Evolutionary conservation across 2,797 vertebrate species (phyloP), one percentile per base, ranked within the genome.

Genomic region (Cottoperca gobio): DNA sequence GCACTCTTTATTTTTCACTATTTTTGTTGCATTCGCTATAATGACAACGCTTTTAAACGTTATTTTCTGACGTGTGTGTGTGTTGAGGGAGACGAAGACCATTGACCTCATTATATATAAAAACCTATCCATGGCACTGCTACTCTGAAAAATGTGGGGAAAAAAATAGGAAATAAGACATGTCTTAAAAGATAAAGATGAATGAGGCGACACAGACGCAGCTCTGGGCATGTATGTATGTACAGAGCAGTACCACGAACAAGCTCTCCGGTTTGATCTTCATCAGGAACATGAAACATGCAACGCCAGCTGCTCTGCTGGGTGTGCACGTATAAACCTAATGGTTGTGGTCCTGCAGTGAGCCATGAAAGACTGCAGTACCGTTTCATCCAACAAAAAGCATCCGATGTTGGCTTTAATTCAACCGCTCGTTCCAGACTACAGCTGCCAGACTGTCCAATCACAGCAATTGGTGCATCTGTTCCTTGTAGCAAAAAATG

Each of bases 331-430:
- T 8, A 59, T 28, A 73, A 79, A 77, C 66, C 58, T 84, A 80
- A 84, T 63, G 86, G 75, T 54, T 73, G 52, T 61, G 70, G 71
- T 75, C 63, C 75, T 67, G 81, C 78, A 74, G 52, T 43, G 78
- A 84, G 49, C 73, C 55, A 19, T 58, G 50, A 88, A 71, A 61
- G 62, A 42, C 66, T 16, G 12, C 42, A 6, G 54, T 0, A 2
- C 16, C 7, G 52, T 76, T 83, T 83, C 59, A 70, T 83, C 63
- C 50, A 5, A 50, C 37, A 46, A 33, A 62, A 73, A 63, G 43
- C 78, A 24, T 81, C 63, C 63, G 60, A 80, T 61, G 61, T 61
- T 17, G 3, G 40, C 77, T 65, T 67, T 80, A 23, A 28, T 65
- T 76, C n/a, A 50, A 6, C 16, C 1, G n/a, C 59, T 42, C 60